Evolutionary conservation across 2,113 vertebrate genomes (phyloP), one percentile per base, ranked within the genome.

Genomic region (Oncorhynchus keta): DNA sequence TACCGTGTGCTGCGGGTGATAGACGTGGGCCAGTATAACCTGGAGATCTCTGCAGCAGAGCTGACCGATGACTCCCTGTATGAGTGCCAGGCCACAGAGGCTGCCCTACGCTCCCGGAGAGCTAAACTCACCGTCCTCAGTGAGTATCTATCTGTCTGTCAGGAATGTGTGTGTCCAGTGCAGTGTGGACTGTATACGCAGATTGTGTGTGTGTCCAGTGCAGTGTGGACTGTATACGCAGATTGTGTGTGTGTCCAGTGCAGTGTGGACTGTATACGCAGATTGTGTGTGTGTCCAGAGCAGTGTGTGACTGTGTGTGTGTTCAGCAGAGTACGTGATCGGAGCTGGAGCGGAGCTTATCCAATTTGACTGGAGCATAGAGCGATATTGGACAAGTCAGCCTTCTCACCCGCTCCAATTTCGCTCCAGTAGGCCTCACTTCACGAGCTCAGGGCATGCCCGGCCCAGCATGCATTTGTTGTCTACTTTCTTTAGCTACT

Each of bases 51-150:
- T 3, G 87, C 93, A 0, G 93, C 97, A 0, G 95, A 97, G 78
- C 94, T 99, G 49, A 95, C 96, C 0, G 97, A 99, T 16, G 97
- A 98, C 62, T 97, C 97, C 5, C 89, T 93, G 24, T 99, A 97
- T 0, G 97, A 99, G 92, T 98, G 97, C 90, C 97, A 99, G 88
- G 97, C 97, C 83, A 98, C 97, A 0, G 97, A 98, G 89, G 97
- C 95, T 0, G 97, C 97, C 3, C 93, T 98, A 79, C 94, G 97
- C 16, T 98, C 97, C 14, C 92, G 96, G 73, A 88, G 94, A 3
- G 97, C 97, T 72, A 95, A 93, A 69, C 95, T 99, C 89, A 99
- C 95, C 0, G 96, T 99, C 12, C 95, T 99, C 81, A 96, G 97
- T 99, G 90, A 95, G 95, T 78, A 6, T 70, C 9, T 76, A 48